Percentiles rank a stretch among this genome's conserved stretches.
These are phyloP conservation scores for Hucho hucho DNA, from an alignment of 2,113 vertebrate species.

Conservation along the genomic window DNA sequence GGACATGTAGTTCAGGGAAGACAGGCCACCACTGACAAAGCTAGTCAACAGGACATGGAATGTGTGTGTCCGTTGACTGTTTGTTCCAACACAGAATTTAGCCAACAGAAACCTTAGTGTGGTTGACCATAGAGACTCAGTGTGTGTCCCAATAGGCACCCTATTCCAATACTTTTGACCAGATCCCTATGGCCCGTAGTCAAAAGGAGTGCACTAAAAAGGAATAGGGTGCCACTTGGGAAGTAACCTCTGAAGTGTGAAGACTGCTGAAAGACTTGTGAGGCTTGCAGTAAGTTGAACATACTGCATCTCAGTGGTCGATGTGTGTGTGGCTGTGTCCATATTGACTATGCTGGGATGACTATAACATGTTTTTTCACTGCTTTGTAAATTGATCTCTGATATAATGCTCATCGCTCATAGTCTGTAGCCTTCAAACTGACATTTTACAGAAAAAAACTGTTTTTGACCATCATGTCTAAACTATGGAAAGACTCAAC, in stretches of 20 bases:
- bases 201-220: no score
- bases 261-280: no score
- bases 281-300: neutral
- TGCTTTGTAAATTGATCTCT: neutral
- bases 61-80: neutral
- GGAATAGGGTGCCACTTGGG: no score
- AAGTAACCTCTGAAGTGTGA: no score
- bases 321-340: neutral
- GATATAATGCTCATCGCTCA: no score
- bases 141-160: no score
- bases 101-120: neutral
- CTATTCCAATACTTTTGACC: no score
- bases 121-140: neutral
- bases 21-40: neutral
- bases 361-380: neutral
- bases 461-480: neutral
- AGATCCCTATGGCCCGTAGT: no score
- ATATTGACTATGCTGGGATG: neutral
- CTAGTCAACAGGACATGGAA: neutral
- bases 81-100: neutral
- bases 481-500: neutral
- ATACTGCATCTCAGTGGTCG: neutral
- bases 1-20: neutral
- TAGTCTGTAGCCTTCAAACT: no score
- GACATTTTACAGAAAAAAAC: no score